Percentiles rank a stretch among this genome's conserved stretches.
phyloP scores from a whole-genome alignment of 2,888 invertebrate genomes.

The Caenorhabditis auriculariae region DNA sequence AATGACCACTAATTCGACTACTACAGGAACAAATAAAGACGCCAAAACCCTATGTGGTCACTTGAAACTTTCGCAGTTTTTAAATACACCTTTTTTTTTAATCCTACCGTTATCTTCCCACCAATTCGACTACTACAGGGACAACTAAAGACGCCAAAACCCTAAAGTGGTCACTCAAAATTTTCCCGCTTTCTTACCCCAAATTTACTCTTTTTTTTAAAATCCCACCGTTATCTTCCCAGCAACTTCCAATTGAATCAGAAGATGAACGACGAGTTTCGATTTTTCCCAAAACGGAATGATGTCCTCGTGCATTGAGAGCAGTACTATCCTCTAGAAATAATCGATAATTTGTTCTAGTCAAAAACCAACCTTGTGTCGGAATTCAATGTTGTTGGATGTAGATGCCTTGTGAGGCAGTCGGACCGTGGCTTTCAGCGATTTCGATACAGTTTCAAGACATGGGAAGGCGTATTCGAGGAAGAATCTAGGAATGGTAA shows the following conservation, averaged over 20 bases:
- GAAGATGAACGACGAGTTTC: constrained; percentile 12
- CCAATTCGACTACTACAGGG: too few species aligned
- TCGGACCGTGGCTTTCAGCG: constrained; percentile 11
- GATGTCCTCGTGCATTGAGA: constrained; percentile 20
- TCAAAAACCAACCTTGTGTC: constrained; percentile 15
- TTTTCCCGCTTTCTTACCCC: too few species aligned
- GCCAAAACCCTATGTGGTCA: too few species aligned
- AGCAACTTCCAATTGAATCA: constrained; percentile 10
- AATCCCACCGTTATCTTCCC: constrained; percentile 15
- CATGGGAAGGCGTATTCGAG: constrained; percentile 39
- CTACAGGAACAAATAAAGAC: too few species aligned
- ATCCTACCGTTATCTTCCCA: too few species aligned
- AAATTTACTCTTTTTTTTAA: too few species aligned
- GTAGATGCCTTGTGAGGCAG: constrained; percentile 17
- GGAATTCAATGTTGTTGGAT: constrained; percentile 21
- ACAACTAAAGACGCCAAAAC: too few species aligned
- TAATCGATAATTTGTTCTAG: background rate
- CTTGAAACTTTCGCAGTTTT: too few species aligned
- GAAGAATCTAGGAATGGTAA: constrained; percentile 27
- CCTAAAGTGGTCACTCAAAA: too few species aligned
- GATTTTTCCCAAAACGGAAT: constrained; percentile 12
- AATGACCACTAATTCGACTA: too few species aligned
- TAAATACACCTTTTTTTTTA: too few species aligned
- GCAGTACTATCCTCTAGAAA: constrained; percentile 14
- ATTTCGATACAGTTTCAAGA: constrained; percentile 25